Evolutionary conservation across 2,113 vertebrate genomes (phyloP).

Genomic region (Danio rerio): DNA sequence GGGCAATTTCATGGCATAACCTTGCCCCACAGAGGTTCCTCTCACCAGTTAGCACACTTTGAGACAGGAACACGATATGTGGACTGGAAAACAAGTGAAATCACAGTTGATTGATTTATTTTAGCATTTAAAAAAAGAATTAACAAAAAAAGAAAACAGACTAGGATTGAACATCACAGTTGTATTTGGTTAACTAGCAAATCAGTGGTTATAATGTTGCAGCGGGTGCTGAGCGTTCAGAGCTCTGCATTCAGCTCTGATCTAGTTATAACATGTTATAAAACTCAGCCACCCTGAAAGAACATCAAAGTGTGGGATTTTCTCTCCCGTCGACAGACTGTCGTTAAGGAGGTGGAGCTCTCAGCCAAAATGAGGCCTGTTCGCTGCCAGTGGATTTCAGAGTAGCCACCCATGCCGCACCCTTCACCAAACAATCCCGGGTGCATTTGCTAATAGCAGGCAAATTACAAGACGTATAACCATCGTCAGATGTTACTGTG

Average conservation of each 20-base stretch:
- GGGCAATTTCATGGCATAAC: constrained; percentile 94
- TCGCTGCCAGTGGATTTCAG: constrained; percentile 53
- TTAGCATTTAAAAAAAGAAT: constrained; percentile 3
- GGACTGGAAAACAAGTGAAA: constrained; percentile 79
- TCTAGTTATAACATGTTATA: constrained; percentile 56
- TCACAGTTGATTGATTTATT: background rate
- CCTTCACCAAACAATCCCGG: constrained; percentile 48
- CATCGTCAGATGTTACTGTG: background rate
- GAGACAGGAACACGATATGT: constrained; percentile 93
- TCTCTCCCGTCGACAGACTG: constrained; percentile 62
- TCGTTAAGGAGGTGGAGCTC: constrained; percentile 66
- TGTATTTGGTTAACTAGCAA: constrained; percentile 4
- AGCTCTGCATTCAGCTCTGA: constrained; percentile 33
- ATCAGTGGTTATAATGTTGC: constrained; percentile 33
- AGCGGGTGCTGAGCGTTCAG: background rate
- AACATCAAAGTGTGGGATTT: constrained; percentile 58
- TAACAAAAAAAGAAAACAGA: constrained; percentile 5
- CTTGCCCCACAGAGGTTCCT: constrained; percentile 85
- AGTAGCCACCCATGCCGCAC: constrained; percentile 47
- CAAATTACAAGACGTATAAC: constrained; percentile 50
- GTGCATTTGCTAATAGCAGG: constrained; percentile 48
- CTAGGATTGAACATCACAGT: background rate
- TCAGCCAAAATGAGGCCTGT: constrained; percentile 57
- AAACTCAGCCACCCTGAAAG: constrained; percentile 32
- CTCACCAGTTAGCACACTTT: constrained; percentile 81